Conservation (phyloP, 2,113 vertebrate genomes). For the Lipophrys pholis region DNA sequence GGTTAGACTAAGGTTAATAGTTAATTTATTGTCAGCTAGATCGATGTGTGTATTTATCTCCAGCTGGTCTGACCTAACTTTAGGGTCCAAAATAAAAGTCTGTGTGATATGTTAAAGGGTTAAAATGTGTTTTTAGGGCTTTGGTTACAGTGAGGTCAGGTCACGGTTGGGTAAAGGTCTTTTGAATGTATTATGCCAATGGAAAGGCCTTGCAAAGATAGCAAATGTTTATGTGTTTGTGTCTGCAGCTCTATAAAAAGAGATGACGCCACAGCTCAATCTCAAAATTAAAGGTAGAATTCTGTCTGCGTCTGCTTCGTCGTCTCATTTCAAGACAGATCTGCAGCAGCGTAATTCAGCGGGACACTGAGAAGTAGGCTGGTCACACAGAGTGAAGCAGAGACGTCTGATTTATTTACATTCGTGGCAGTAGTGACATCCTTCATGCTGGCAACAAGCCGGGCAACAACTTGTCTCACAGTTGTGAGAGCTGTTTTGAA, state of each 20-base stretch:
- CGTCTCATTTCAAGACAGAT: slow-evolving; percentile 1
- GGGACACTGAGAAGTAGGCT: neutral
- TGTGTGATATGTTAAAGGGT: too few relatives aligned
- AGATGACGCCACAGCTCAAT: slow-evolving; percentile 52
- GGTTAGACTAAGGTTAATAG: too few relatives aligned
- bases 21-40: too few relatives aligned
- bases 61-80: too few relatives aligned
- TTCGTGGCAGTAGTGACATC: slow-evolving; percentile 16
- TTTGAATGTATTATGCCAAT: too few relatives aligned
- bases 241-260: slow-evolving; percentile 66
- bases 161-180: too few relatives aligned
- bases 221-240: slow-evolving; percentile 17
- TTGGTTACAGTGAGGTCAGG: too few relatives aligned
- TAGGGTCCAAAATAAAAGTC: too few relatives aligned
- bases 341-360: neutral
- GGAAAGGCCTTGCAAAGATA: too few relatives aligned
- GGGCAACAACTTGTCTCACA: slow-evolving; percentile 66
- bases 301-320: slow-evolving; percentile 28
- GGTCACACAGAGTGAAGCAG: neutral
- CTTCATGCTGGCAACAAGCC: slow-evolving; percentile 13
- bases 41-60: too few relatives aligned
- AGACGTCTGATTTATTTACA: slow-evolving; percentile 36
- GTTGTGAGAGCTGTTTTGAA: slow-evolving; percentile 70
- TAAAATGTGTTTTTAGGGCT: too few relatives aligned
- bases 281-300: slow-evolving; percentile 46